Conservation (phyloP, 35 echinoderm and acorn worm species). For the Lytechinus variegatus region DNA sequence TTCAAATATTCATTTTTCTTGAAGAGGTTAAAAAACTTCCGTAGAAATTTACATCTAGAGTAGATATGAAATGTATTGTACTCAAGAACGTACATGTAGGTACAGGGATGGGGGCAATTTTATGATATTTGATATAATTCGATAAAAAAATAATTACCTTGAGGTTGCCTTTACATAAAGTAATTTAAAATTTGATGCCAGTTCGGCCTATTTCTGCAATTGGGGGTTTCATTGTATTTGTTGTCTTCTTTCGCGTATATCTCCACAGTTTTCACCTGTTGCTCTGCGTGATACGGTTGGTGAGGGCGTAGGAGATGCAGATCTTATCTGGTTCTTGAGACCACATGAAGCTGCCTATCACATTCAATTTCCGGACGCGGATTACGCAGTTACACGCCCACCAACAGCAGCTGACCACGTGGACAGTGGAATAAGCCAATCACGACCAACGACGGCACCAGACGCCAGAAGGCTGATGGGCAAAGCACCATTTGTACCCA, state of each 20-base stretch:
- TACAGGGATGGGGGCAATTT: too few species aligned
- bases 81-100: too few species aligned
- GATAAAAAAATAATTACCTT: too few species aligned
- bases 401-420: not conserved
- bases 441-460: constrained; percentile 9
- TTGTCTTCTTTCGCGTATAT: not conserved
- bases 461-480: constrained; percentile 14
- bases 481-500: constrained; percentile 28
- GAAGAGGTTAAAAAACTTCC: too few species aligned
- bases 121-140: too few species aligned
- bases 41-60: too few species aligned
- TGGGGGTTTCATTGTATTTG: not conserved
- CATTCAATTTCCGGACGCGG: constrained; percentile 45
- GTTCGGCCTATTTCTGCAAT: too few species aligned
- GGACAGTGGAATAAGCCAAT: not conserved
- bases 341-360: constrained; percentile 75
- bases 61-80: too few species aligned
- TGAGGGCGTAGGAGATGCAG: constrained; percentile 58
- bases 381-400: not conserved
- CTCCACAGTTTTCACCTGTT: constrained; percentile 56
- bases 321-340: constrained; percentile 82
- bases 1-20: too few species aligned
- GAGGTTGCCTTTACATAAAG: too few species aligned
- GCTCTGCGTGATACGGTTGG: constrained; percentile 64
- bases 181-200: too few species aligned